Base-by-base conservation (phyloP, 2,888 invertebrate species). In the Pheosia tremula region DNA sequence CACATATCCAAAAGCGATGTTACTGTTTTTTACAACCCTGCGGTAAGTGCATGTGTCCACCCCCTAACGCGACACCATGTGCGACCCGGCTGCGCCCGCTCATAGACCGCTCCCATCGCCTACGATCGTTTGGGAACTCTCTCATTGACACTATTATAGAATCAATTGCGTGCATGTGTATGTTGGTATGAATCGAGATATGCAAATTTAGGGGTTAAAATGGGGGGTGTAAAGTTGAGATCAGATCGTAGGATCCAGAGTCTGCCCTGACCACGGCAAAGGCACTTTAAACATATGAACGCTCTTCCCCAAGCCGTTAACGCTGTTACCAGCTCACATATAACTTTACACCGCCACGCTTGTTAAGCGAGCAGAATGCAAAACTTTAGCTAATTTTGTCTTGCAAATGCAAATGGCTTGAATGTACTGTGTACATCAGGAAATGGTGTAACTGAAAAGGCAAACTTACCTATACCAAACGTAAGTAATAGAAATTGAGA, bases 11-110 rank as follows among this genome's bases (percentile, higher is more conserved):
- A 54, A 54, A 54, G 5, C 38, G 9, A 54, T 54, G 38, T 11
- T 39, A 13, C 41, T 43, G 38, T 39, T 56, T 56, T 61, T 62
- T 64, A 59, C 76, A 83, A 61, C 81, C 79, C 77, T 79, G 72
- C 77, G 62, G 66, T 70, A 79, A 83, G 80, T 86, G 87, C 90
- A 90, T 86, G 67, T 86, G 86, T 81, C 80, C 81, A 87, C 86
- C 87, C 88, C 88, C 87, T 80, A 78, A 79, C 69, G 79, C 74
- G 78, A 67, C 83, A 87, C 76, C 91, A 91, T 85, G 85, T 91
- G 91, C 77, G 72, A 52, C 74, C 87, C 89, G 88, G 86, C 88
- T 90, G 90, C 74, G 81, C 67, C 61, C 57, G 77, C 76, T 75
- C 78, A 74, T 82, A 80, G 80, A 73, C 69, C 77, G 80, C 77